phyloP scores from a whole-genome alignment of 2,797 vertebrate genomes.

The Liparis tanakae region DNA sequence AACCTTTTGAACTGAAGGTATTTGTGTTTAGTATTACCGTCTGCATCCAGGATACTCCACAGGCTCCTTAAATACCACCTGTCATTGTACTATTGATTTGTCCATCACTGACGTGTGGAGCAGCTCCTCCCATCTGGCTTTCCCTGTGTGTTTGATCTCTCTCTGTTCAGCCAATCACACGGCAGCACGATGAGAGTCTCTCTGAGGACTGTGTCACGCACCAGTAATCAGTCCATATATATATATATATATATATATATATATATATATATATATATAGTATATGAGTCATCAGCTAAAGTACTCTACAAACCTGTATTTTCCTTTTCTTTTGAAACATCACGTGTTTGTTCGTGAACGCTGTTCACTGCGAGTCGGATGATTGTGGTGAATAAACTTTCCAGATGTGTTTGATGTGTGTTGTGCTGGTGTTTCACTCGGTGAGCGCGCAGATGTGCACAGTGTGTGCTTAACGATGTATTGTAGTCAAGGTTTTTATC shows the following conservation, averaged over 20 bases:
- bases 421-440: background rate
- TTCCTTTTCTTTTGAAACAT: constrained; percentile 53
- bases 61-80: too few relatives aligned
- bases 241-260: too few relatives aligned
- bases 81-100: too few relatives aligned
- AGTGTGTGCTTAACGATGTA: constrained; percentile 17
- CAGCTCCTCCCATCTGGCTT: too few relatives aligned
- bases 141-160: too few relatives aligned
- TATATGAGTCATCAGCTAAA: constrained; percentile 47
- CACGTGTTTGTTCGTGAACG: constrained; percentile 76
- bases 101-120: too few relatives aligned
- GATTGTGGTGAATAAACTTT: constrained; percentile 86
- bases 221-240: too few relatives aligned
- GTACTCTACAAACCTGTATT: constrained; percentile 53
- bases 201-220: too few relatives aligned
- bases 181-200: too few relatives aligned
- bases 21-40: constrained; percentile 10
- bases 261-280: too few relatives aligned
- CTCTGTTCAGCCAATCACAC: too few relatives aligned
- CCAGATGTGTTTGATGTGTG: constrained; percentile 61
- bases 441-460: background rate
- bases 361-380: constrained; percentile 77
- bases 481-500: too few relatives aligned
- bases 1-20: constrained; percentile 2
- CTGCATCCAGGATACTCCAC: constrained; percentile 3